A percentile compares a stretch with the other conserved stretches of the same genome.
phyloP scores from a whole-genome alignment of 1,140 invertebrate genomes.

The Antheraea pernyi region DNA sequence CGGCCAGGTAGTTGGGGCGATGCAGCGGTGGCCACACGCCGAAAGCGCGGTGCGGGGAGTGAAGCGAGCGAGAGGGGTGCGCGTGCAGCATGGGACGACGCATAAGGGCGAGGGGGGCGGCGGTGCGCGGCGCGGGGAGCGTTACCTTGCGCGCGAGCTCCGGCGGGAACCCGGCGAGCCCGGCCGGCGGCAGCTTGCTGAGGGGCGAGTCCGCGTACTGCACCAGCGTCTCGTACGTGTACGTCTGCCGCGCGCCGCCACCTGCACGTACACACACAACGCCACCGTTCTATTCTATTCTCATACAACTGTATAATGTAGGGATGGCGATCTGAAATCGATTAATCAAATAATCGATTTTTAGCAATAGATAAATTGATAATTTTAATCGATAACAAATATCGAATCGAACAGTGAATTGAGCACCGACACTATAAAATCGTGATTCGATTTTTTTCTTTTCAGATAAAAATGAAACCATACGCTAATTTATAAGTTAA shows the following conservation, averaged over 20 bases:
- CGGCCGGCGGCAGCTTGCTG: slow-evolving; percentile 70
- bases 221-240: slow-evolving; percentile 75
- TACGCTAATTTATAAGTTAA: too few species aligned
- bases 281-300: not conserved
- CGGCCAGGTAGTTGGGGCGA: slow-evolving; percentile 67
- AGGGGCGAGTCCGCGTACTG: slow-evolving; percentile 76
- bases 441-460: too few species aligned
- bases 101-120: slow-evolving; percentile 21
- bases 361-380: too few species aligned
- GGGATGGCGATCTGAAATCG: too few species aligned
- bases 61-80: slow-evolving; percentile 10
- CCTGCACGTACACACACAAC: slow-evolving; percentile 24
- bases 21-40: slow-evolving; percentile 53
- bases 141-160: slow-evolving; percentile 77
- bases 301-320: too few species aligned
- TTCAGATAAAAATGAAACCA: too few species aligned
- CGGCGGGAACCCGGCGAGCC: slow-evolving; percentile 63
- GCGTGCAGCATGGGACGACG: slow-evolving; percentile 17
- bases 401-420: too few species aligned
- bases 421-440: too few species aligned
- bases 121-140: slow-evolving; percentile 24
- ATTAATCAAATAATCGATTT: too few species aligned
- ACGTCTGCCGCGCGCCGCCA: slow-evolving; percentile 58
- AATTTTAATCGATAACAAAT: too few species aligned
- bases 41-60: slow-evolving; percentile 14